A percentile compares a stretch with the other conserved stretches of the same genome.
Evolutionary conservation across 1,140 invertebrate genomes (phyloP).

Genomic region (Atta colombica): DNA sequence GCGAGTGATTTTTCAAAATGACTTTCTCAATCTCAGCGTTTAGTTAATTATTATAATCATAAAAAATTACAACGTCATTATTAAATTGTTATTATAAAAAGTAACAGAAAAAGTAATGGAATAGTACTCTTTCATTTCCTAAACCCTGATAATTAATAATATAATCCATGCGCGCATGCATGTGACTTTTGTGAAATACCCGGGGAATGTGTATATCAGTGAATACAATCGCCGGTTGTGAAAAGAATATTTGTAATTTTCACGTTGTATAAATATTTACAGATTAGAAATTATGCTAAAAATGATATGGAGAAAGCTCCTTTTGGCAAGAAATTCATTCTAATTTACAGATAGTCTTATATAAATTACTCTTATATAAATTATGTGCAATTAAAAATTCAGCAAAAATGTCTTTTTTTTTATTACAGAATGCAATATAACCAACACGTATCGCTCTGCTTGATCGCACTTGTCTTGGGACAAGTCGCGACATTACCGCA

Average conservation of each 20-base stretch:
- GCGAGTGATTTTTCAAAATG: too few species aligned
- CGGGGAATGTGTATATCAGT: background rate
- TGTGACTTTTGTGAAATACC: background rate
- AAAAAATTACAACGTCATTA: too few species aligned
- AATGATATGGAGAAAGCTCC: background rate
- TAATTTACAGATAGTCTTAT: background rate
- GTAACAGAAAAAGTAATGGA: too few species aligned
- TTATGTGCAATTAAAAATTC: background rate
- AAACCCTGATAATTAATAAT: background rate
- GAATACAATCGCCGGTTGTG: background rate
- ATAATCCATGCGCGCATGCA: background rate
- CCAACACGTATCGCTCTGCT: slow-evolving; percentile 81
- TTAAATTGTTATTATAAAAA: too few species aligned
- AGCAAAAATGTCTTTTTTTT: background rate
- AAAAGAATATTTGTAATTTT: background rate
- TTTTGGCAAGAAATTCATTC: background rate
- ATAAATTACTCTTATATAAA: background rate
- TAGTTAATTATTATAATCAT: too few species aligned
- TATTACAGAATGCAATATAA: slow-evolving; percentile 81
- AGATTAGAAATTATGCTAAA: background rate
- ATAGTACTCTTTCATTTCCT: too few species aligned
- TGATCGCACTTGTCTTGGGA: slow-evolving; percentile 82
- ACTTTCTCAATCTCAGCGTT: too few species aligned
- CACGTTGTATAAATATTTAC: background rate
- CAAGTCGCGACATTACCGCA: slow-evolving; percentile 83